Percentiles rank a stretch among this genome's conserved stretches.
phyloP scores from a whole-genome alignment of 2,113 vertebrate genomes.

The Anthoscopus minutus region DNA sequence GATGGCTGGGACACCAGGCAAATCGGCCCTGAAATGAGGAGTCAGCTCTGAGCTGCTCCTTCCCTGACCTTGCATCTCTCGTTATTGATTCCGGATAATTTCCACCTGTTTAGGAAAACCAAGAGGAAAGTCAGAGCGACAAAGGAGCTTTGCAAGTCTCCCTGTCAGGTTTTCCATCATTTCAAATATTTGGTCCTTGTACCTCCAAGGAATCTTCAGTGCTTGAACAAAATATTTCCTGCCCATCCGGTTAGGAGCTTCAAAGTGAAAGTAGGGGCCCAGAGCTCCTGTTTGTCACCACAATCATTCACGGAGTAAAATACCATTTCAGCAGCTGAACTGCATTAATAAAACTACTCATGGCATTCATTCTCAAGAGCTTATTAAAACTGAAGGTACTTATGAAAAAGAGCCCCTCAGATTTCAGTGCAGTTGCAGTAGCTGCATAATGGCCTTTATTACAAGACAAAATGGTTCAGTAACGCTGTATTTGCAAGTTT shows the following conservation, averaged over 20 bases:
- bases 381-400: background rate
- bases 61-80: slow-evolving; percentile 63
- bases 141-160: background rate
- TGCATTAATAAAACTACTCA: background rate
- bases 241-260: background rate
- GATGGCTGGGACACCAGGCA: slow-evolving; percentile 49
- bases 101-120: slow-evolving; percentile 46
- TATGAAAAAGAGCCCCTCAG: background rate
- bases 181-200: background rate
- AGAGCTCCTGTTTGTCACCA: background rate
- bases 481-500: background rate
- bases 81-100: slow-evolving; percentile 70
- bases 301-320: background rate
- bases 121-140: background rate
- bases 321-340: background rate
- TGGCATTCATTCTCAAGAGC: background rate
- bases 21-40: slow-evolving; percentile 74
- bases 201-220: background rate
- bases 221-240: background rate
- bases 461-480: background rate
- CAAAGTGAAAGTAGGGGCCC: background rate
- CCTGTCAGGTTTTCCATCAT: background rate
- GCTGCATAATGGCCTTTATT: background rate
- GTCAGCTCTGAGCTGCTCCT: slow-evolving; percentile 29
- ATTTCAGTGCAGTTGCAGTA: background rate